phyloP scores from a whole-genome alignment of 2,888 invertebrate genomes.

The Cistogaster globosa region DNA sequence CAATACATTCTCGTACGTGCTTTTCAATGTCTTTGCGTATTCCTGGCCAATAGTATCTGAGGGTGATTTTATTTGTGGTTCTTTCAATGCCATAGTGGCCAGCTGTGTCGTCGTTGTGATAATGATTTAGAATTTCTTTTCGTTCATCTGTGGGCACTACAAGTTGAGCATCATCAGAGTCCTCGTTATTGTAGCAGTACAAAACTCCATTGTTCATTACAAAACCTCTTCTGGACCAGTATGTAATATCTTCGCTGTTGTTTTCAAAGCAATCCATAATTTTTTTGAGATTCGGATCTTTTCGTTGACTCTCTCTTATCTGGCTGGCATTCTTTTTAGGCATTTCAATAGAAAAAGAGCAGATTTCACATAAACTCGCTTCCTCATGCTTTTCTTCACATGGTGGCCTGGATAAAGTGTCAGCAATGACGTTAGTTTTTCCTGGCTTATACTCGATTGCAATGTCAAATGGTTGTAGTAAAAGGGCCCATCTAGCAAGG shows the following conservation, averaged over 20 bases:
- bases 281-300: slow-evolving; percentile 26
- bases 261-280: slow-evolving; percentile 30
- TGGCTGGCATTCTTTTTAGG: slow-evolving; percentile 21
- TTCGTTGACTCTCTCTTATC: slow-evolving; percentile 32
- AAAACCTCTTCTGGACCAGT: slow-evolving; percentile 36
- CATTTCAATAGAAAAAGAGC: slow-evolving; percentile 2
- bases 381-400: neutral
- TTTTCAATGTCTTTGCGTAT: slow-evolving; percentile 26
- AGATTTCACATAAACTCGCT: no score
- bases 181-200: slow-evolving; percentile 26
- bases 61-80: slow-evolving; percentile 22
- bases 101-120: slow-evolving; percentile 17
- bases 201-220: slow-evolving; percentile 3
- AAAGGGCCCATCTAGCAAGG: no score
- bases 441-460: slow-evolving; percentile 80
- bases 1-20: slow-evolving; percentile 33
- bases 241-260: slow-evolving; percentile 18
- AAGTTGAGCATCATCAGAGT: slow-evolving; percentile 34
- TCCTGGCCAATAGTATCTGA: slow-evolving; percentile 24
- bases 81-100: slow-evolving; percentile 49
- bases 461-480: slow-evolving; percentile 80
- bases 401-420: slow-evolving; percentile 62
- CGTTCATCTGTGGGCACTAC: neutral
- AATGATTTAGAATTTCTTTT: neutral
- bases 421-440: slow-evolving; percentile 74